These are phyloP conservation scores for Xestoiulus laeticollis DNA, from an alignment of 2,888 invertebrate species.

Conservation along the genomic window DNA sequence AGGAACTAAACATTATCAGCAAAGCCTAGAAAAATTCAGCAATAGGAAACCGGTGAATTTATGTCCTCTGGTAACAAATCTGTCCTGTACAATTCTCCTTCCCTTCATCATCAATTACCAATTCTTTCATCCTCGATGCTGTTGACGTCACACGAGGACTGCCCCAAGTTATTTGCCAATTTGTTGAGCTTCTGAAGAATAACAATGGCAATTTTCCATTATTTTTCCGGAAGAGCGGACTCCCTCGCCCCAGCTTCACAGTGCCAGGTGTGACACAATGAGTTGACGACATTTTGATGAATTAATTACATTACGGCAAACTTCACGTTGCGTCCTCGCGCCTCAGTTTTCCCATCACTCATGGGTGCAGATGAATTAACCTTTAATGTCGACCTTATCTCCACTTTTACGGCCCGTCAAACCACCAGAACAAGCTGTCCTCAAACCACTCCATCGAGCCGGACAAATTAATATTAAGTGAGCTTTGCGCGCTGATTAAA, in stretches of 20 bases:
- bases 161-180: background rate
- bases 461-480: slow-evolving; percentile 36
- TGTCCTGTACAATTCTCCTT: background rate
- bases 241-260: background rate
- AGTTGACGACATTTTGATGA: slow-evolving; percentile 43
- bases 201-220: background rate
- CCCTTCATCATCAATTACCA: slow-evolving; percentile 19
- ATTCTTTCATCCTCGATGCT: background rate
- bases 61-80: background rate
- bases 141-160: background rate
- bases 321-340: background rate
- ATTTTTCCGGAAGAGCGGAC: slow-evolving; percentile 21
- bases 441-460: slow-evolving; percentile 11
- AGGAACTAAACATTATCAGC: no score
- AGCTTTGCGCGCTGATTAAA: background rate
- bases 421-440: slow-evolving; percentile 10
- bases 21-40: no score
- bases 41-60: no score
- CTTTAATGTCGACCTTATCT: slow-evolving; percentile 43
- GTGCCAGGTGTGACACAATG: slow-evolving; percentile 34
- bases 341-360: slow-evolving; percentile 13
- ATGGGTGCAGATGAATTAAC: slow-evolving; percentile 40
- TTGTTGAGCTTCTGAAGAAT: background rate
- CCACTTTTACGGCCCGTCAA: slow-evolving; percentile 39
- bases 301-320: slow-evolving; percentile 25